Conservation (phyloP, 2,888 invertebrate genomes). For the Drosophila ezoana region DNA sequence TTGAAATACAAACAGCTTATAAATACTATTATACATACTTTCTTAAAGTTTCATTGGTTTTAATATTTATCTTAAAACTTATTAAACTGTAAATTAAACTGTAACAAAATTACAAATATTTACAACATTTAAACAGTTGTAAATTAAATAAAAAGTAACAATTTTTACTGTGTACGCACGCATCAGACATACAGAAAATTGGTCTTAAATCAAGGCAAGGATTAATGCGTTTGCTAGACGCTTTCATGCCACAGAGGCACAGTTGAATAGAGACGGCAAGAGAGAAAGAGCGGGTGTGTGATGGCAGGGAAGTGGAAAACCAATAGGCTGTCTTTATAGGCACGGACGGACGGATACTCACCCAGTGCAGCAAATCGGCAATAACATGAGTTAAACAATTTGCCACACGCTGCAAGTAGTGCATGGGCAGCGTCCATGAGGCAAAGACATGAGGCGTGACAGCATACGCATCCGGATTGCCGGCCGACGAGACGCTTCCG, state of each 20-base stretch:
- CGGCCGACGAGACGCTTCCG: conserved; percentile 88
- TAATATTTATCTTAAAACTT: too few species aligned
- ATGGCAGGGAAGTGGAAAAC: background rate
- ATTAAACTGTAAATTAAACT: background rate
- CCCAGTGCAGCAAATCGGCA: conserved; percentile 86
- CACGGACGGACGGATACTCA: conserved; percentile 17
- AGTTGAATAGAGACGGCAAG: conserved; percentile 3
- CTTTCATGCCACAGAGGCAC: conserved; percentile 27
- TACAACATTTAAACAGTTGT: background rate
- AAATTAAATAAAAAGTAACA: background rate
- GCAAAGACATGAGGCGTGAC: conserved; percentile 90
- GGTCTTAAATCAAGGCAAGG: conserved; percentile 77
- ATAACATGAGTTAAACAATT: conserved; percentile 88
- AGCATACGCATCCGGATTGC: conserved; percentile 91
- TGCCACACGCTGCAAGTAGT: conserved; percentile 86
- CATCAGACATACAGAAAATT: conserved; percentile 53
- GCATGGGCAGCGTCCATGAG: conserved; percentile 89
- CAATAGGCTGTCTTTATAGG: conserved; percentile 34
- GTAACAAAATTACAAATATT: background rate
- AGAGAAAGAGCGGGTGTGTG: background rate
- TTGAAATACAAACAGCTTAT: too few species aligned
- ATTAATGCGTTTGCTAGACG: conserved; percentile 66
- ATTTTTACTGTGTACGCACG: conserved; percentile 16
- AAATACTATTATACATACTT: too few species aligned
- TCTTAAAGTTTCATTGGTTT: too few species aligned